phyloP scores from a whole-genome alignment of 2,888 invertebrate species.

The Drosophila limbata region DNA sequence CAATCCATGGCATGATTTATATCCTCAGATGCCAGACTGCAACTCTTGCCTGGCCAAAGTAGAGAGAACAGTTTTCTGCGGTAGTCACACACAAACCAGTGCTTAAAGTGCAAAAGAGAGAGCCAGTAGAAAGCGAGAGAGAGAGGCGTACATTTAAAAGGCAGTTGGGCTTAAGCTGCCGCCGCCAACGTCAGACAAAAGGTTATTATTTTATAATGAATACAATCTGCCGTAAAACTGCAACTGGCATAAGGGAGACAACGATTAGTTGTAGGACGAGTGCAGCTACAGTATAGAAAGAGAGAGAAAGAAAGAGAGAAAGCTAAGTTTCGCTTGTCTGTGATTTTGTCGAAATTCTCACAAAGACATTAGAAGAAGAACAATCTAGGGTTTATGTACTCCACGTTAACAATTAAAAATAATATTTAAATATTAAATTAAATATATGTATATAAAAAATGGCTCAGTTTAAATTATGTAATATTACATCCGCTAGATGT shows the following conservation, averaged over 20 bases:
- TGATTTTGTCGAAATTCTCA: neutral
- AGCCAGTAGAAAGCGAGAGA: neutral
- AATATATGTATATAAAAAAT: neutral
- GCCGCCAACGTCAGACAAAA: slow-evolving; percentile 70
- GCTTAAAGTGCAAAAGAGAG: slow-evolving; percentile 4
- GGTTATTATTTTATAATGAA: slow-evolving; percentile 83
- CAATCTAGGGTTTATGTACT: neutral
- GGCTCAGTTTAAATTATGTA: neutral
- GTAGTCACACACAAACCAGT: slow-evolving; percentile 28
- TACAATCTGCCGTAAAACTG: slow-evolving; percentile 68
- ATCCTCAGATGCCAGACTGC: slow-evolving; percentile 59
- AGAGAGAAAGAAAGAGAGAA: neutral
- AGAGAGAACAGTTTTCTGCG: slow-evolving; percentile 40
- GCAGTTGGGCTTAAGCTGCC: slow-evolving; percentile 56
- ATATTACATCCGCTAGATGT: neutral
- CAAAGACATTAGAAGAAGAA: neutral
- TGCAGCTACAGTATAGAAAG: neutral
- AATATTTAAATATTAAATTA: neutral
- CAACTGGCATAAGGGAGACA: slow-evolving; percentile 44
- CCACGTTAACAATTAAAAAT: neutral
- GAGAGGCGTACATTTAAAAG: slow-evolving; percentile 12
- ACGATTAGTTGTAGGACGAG: slow-evolving; percentile 18
- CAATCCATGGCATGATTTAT: slow-evolving; percentile 83
- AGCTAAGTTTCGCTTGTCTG: neutral
- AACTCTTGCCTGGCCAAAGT: slow-evolving; percentile 20